Percentiles rank a stretch among this genome's conserved stretches.
Conservation (phyloP, 2,888 invertebrate genomes). For the Cheilosia pagana region DNA sequence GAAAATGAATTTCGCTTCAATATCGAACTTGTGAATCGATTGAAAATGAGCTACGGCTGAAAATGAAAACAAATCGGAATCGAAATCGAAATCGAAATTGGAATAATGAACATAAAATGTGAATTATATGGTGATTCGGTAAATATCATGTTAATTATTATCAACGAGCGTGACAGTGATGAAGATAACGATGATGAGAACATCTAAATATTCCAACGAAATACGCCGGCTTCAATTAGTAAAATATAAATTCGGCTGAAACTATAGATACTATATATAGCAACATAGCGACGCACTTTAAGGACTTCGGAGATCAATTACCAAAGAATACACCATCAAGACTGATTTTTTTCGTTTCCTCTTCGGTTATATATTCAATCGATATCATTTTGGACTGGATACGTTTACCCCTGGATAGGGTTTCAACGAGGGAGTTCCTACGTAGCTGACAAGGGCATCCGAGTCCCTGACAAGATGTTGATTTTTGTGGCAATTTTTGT, state of each 20-base stretch:
- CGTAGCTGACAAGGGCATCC: slow-evolving; percentile 10
- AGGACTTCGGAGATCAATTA: slow-evolving; percentile 72
- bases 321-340: slow-evolving; percentile 69
- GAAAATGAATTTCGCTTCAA: not conserved
- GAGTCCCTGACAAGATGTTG: slow-evolving; percentile 79
- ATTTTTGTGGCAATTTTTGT: slow-evolving; percentile 81
- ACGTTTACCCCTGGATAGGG: slow-evolving; percentile 30
- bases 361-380: slow-evolving; percentile 28
- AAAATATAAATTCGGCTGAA: slow-evolving; percentile 56
- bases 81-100: not conserved
- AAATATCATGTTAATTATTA: slow-evolving; percentile 51
- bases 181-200: slow-evolving; percentile 50
- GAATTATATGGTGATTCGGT: slow-evolving; percentile 4
- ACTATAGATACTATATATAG: slow-evolving; percentile 17
- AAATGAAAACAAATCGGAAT: not conserved
- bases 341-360: slow-evolving; percentile 59
- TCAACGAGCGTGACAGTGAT: slow-evolving; percentile 44
- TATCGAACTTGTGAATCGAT: slow-evolving; percentile 5
- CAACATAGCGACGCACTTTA: slow-evolving; percentile 50
- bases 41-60: slow-evolving; percentile 11
- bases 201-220: slow-evolving; percentile 47
- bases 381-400: slow-evolving; percentile 42
- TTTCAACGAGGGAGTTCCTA: slow-evolving; percentile 24
- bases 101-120: slow-evolving; percentile 13
- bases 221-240: slow-evolving; percentile 58